Base-by-base conservation (phyloP, 2,113 vertebrate species). In the Furnarius figulus region DNA sequence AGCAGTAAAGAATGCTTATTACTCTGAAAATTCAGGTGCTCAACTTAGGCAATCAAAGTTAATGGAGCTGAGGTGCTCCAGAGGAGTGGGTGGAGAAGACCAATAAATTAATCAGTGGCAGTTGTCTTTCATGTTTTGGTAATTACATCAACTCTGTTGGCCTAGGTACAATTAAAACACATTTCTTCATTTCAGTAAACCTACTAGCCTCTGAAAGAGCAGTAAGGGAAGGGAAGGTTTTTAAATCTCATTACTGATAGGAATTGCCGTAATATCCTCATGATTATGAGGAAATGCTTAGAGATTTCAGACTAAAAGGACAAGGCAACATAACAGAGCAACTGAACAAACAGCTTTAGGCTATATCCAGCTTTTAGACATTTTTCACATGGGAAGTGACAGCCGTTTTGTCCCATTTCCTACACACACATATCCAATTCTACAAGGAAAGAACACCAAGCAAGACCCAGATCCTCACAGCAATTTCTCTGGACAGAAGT, bases 211-310 rank as follows among this genome's bases (percentile, higher is more conserved):
- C 82, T 65, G 53, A 89, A 76, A 28, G 68, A 79, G 8, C 66
- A 65, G 31, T 37, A 73, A 85, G 44, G 62, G 37, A 94, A 73
- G 12, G 52, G 50, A 52, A 52, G 50, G 31, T 33, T 93, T 65
- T 53, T 4, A 76, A 95, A 93, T 90, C 70, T 44, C 72, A 17
- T 79, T 68, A 56, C 49, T 79, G 63, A 87, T 76, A 61, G 77
- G 49, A 94, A 90, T 39, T 89, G 40, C 11, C 0, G 6, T 91
- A 89, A 97, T 82, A 91, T 33, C 66, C 58, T 79, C 53, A 56
- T 25, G 58, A 79, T 61, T 87, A 47, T 14, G 18, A 91, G 85
- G 85, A 97, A 95, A 95, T 62, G 42, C 53, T 90, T 39, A 58
- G 71, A 91, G 94, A 92, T 83, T 58, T 82, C 40, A 56, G 40